Base-by-base conservation (phyloP, 92 coral and sea anemone genomes). In the Hydrozoanthus gracilis region DNA sequence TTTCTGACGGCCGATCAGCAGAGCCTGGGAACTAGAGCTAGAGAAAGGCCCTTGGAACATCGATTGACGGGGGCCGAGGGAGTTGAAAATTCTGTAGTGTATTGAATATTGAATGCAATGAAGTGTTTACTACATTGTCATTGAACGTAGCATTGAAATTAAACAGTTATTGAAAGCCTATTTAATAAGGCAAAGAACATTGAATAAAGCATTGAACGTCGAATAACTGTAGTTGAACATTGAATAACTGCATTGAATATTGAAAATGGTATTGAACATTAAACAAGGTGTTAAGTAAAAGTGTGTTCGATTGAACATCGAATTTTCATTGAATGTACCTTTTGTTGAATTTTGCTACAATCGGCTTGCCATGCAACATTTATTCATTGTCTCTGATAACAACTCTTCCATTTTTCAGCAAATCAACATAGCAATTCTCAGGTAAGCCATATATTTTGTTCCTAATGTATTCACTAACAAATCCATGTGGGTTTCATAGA, bases 401-500 rank as follows among this genome's bases (percentile, higher is more conserved):
- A 85, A 85, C 27, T 85, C 88, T 85, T 82, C 88, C 82, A 18
- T 86, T 86, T 86, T 86, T 76, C 88, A 86, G 88, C 11, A 86
- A 86, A 86, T 75, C 83, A 86, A 86, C 88, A 62, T 75, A 86
- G 76, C 83, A 86, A 86, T 74, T 48, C 60, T 60, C 83, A 72
- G 83, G 51, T 62, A 86, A 76, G 88, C 88, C 73, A 86, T 71
- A n/a, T 84, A 50, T 73, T 72, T 72, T 54, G 61, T 84, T 58
- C 88, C 88, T 84, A 73, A 73, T 73, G 82, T 67, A 87, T 87
- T 73, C 82, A 73, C 60, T 56, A 54, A 74, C 71, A 86, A 73
- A 54, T 73, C 71, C 72, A 54, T 86, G 88, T 86, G 56, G 85
- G 73, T 79, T 20, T 79, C 85, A 39, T 44, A 79, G 55, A 79